Evolutionary conservation across 1,140 invertebrate species (phyloP), one percentile per base, ranked within the genome.

Genomic region (Diabrotica undecimpunctata): DNA sequence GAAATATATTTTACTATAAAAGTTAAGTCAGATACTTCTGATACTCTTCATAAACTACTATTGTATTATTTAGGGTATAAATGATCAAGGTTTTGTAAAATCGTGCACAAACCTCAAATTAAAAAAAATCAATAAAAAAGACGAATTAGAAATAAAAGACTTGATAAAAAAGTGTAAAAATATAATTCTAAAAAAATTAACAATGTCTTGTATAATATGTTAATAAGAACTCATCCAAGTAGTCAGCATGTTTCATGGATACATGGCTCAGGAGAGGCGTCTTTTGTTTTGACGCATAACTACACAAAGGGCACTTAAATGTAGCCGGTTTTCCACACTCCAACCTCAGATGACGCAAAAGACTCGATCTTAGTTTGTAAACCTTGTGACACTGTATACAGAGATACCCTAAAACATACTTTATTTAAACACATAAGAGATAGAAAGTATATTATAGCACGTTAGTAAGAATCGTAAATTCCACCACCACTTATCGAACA

Each of bases 231-330:
- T 60, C 58, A 14, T 51, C 7, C 12, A 60, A 46, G 14, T n/a
- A 37, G 5, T 50, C 51, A 7, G 35, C 14, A 58, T 66, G 63
- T 38, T 65, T 65, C 39, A 25, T 64, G 10, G 60, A 51, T 52
- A 78, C 73, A 57, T 79, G 76, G 54, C 80, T 78, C 52, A 79
- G 77, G n/a, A 81, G 79, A 56, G 79, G 74, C 59, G 78, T 76
- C 75, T 79, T 81, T 77, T 82, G 77, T 71, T 81, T 80, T 66
- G 80, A 80, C 74, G 82, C 80, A 70, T 81, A 78, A n/a, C 77
- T 66, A 75, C 81, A 80, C 66, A 82, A 72, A 10, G 53, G 50
- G 39, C 80, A 81, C 55, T 78, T 78, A 51, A 80, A 81, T 14
- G 77, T 78, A 4, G 80, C 79, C 57, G 75, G 77, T 70, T 81